phyloP scores from a whole-genome alignment of 2,113 vertebrate genomes.

The Equus quagga region DNA sequence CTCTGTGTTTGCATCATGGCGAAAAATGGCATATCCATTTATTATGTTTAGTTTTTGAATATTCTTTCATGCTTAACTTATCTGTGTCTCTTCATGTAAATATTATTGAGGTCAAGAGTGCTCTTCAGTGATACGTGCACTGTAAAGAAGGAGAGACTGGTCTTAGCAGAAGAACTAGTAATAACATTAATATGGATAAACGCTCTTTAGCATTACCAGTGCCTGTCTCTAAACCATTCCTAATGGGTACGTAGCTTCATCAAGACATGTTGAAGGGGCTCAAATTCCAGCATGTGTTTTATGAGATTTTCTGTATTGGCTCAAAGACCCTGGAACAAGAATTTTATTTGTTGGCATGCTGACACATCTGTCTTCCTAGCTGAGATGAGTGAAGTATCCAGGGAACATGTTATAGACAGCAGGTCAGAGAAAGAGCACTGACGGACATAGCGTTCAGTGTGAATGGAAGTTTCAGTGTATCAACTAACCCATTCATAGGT shows the following conservation, averaged over 20 bases:
- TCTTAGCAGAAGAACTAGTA: neutral
- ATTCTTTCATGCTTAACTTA: neutral
- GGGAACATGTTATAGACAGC: neutral
- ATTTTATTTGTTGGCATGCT: neutral
- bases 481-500: neutral
- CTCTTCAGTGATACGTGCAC: neutral
- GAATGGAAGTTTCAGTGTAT: neutral
- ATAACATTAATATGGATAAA: neutral
- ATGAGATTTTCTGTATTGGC: neutral
- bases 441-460: neutral
- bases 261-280: neutral
- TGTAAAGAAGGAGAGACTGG: neutral
- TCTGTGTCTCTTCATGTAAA: neutral
- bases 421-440: neutral
- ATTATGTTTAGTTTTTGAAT: constrained; percentile 5
- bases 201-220: neutral
- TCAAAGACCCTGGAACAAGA: neutral
- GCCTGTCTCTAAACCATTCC: neutral
- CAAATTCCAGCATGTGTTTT: neutral
- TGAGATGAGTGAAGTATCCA: neutral
- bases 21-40: neutral
- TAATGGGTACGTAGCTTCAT: neutral
- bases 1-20: neutral
- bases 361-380: neutral
- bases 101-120: neutral